Conservation (phyloP, 2,113 vertebrate genomes). For the Tylochromis polylepis region DNA sequence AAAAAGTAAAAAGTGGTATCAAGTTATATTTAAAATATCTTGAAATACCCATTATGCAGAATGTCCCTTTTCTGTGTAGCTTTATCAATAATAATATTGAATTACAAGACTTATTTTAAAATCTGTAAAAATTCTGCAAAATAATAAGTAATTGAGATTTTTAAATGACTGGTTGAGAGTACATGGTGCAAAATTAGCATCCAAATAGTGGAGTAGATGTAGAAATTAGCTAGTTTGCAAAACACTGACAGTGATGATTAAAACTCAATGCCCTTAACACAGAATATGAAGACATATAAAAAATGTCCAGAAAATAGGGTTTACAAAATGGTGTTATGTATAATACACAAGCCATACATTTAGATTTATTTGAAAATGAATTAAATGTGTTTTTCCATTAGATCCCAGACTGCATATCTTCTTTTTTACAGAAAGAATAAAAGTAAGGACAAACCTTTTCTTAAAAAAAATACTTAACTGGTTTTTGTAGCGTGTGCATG, state of each 20-base stretch:
- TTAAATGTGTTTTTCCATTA: background rate
- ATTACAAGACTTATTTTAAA: fast-evolving
- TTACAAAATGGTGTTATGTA: background rate
- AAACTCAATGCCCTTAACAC: background rate
- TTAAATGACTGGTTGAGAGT: background rate
- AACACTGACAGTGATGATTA: background rate
- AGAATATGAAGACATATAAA: background rate
- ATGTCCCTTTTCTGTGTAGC: background rate
- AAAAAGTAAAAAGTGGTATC: background rate
- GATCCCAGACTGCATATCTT: background rate
- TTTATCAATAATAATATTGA: background rate
- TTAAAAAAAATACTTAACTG: fast-evolving
- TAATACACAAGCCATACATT: background rate
- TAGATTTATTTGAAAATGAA: background rate
- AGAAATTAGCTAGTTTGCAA: background rate
- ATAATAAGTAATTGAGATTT: background rate
- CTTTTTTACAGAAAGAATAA: background rate
- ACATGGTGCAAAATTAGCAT: fast-evolving
- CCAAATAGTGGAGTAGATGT: background rate
- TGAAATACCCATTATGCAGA: background rate
- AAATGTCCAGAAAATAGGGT: background rate
- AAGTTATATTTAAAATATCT: background rate
- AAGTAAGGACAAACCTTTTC: background rate
- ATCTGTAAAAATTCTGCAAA: background rate
- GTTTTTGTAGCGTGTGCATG: fast-evolving